These are phyloP conservation scores for Dolichoris vasculosae DNA, from an alignment of 1,140 invertebrate species.

Conservation along the genomic window DNA sequence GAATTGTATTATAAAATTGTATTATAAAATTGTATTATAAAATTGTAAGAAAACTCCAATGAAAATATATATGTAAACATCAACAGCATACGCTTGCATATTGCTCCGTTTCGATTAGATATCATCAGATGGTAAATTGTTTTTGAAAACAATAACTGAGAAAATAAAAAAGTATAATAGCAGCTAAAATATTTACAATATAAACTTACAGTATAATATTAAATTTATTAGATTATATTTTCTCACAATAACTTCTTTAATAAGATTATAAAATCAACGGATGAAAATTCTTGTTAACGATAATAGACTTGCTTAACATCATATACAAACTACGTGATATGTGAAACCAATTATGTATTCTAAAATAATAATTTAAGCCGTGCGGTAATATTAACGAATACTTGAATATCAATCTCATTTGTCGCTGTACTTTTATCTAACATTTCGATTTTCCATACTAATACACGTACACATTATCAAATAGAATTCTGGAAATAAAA, in stretches of 20 bases:
- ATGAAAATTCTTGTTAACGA: not conserved
- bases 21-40: too few species aligned
- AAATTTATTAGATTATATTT: not conserved
- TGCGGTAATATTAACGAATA: not conserved
- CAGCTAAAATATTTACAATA: not conserved
- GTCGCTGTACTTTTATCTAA: not conserved
- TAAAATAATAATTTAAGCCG: not conserved
- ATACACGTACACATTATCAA: not conserved
- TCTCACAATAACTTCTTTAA: not conserved
- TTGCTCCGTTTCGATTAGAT: not conserved
- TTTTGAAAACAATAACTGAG: not conserved
- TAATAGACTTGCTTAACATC: not conserved
- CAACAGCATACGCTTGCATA: too few species aligned
- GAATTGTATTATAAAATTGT: too few species aligned
- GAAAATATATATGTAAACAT: not conserved
- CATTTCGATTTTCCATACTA: not conserved
- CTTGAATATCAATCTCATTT: not conserved
- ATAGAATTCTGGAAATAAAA: not conserved
- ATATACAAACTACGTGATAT: not conserved
- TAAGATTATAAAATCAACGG: not conserved
- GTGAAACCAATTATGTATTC: not conserved
- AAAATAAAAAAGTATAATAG: not conserved
- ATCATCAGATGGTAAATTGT: conserved; percentile 3
- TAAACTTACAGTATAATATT: not conserved
- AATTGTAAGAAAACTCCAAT: not conserved